phyloP scores from a whole-genome alignment of 2,113 vertebrate genomes.

The Dicerorhinus sumatrensis region DNA sequence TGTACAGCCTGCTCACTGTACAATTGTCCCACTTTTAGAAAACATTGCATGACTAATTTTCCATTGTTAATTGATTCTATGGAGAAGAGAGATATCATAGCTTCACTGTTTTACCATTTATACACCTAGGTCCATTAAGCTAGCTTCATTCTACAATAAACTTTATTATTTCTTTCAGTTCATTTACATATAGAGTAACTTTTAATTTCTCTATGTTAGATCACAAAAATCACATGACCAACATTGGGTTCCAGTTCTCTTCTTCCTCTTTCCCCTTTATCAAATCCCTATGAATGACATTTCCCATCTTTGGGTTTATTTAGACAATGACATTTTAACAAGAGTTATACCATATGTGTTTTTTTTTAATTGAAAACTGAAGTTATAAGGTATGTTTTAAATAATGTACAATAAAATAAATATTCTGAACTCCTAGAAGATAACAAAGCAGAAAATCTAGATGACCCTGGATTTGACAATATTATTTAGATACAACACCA shows the following conservation, averaged over 20 bases:
- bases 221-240: not conserved
- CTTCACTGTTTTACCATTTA: not conserved
- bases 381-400: constrained; percentile 23
- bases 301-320: constrained; percentile 34
- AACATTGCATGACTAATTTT: not conserved
- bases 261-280: constrained; percentile 24
- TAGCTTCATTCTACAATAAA: not conserved
- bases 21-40: not conserved
- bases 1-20: accelerated
- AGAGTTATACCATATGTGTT: constrained; percentile 32
- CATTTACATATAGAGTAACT: not conserved
- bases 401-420: not conserved
- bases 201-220: not conserved
- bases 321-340: constrained; percentile 24
- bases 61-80: not conserved
- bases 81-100: not conserved
- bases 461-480: too few relatives aligned
- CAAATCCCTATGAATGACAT: not conserved
- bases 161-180: not conserved
- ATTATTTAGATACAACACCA: too few relatives aligned
- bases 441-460: too few relatives aligned
- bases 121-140: not conserved
- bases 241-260: not conserved
- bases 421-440: not conserved
- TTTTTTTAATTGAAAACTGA: constrained; percentile 21